Percentiles rank a stretch among this genome's conserved stretches.
Conservation (phyloP, 1,140 invertebrate species). For the Oscheius sp. region DNA sequence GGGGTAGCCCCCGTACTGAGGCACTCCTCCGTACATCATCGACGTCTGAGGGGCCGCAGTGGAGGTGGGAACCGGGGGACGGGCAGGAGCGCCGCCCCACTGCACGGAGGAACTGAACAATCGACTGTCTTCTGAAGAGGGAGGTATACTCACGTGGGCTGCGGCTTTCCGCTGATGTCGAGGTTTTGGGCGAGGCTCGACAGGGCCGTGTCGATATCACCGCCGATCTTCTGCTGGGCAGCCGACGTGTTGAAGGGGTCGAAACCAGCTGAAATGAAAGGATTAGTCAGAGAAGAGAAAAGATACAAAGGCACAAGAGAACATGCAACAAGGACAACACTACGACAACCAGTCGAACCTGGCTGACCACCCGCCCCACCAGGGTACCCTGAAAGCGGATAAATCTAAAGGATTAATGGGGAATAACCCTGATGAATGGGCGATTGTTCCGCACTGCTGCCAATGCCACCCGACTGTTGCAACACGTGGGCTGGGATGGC, state of each 20-base stretch:
- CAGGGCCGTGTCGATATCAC: conserved; percentile 31
- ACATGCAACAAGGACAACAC: conserved; percentile 1
- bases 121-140: conserved; percentile 10
- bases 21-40: conserved; percentile 25
- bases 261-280: conserved; percentile 17
- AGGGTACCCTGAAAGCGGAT: conserved; percentile 6
- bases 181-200: conserved; percentile 33
- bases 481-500: conserved; percentile 17
- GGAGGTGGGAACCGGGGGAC: conserved; percentile 15
- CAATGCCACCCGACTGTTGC: conserved; percentile 20
- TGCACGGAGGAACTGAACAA: conserved; percentile 34
- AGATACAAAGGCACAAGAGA: conserved; percentile 17
- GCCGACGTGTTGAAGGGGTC: conserved; percentile 7
- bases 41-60: conserved; percentile 12
- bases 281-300: conserved; percentile 11
- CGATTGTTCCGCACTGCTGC: background rate
- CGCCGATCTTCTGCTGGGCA: conserved; percentile 28
- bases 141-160: conserved; percentile 27
- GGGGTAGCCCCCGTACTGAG: background rate
- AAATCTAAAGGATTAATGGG: conserved; percentile 17
- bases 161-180: conserved; percentile 14
- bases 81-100: conserved; percentile 28
- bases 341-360: conserved; percentile 3
- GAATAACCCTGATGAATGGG: conserved; percentile 21
- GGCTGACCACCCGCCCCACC: background rate